Percentiles rank a stretch among this genome's conserved stretches.
phyloP scores from a whole-genome alignment of 2,113 vertebrate species.

The Elachura formosa region DNA sequence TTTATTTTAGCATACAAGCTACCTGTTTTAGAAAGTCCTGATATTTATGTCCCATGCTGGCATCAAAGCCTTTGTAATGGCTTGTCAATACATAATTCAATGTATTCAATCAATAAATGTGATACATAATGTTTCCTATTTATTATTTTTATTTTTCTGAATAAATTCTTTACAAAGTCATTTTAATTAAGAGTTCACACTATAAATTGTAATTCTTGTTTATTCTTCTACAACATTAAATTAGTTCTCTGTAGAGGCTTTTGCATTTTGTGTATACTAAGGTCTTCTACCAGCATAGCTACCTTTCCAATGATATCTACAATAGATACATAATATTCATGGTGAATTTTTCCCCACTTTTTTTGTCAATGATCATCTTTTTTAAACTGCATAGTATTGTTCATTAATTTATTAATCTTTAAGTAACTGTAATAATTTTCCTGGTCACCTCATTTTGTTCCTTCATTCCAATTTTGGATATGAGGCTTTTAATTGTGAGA shows the following conservation, averaged over 20 bases:
- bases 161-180: not conserved
- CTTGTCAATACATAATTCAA: too few relatives aligned
- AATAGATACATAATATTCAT: not conserved
- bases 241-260: not conserved
- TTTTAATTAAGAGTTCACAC: not conserved
- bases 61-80: not conserved
- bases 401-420: not conserved
- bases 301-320: not conserved
- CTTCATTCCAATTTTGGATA: not conserved
- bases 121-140: not conserved
- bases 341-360: fast-evolving
- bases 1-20: not conserved
- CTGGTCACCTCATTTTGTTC: not conserved
- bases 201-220: not conserved
- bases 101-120: not conserved
- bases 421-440: not conserved
- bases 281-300: not conserved
- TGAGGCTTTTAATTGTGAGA: not conserved
- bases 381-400: not conserved
- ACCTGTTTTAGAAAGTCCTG: not conserved
- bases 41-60: fast-evolving
- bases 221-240: not conserved
- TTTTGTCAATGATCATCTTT: not conserved
- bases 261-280: not conserved
- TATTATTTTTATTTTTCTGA: not conserved